phyloP scores from a whole-genome alignment of 2,113 vertebrate genomes.

The Pseudopodoces humilis region DNA sequence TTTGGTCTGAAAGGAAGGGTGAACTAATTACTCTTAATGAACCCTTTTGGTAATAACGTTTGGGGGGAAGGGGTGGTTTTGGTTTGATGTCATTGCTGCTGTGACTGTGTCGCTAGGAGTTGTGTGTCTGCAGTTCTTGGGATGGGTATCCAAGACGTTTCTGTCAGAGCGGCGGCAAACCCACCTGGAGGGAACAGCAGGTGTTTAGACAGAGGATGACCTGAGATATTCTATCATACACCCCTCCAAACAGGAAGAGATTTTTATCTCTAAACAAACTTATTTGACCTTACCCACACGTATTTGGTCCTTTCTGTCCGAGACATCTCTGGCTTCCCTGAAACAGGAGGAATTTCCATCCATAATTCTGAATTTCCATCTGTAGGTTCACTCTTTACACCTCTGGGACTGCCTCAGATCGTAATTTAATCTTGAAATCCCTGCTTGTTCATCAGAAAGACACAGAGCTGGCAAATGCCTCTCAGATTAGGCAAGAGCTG shows the following conservation, averaged over 20 bases:
- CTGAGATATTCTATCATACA: background rate
- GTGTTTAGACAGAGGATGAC: background rate
- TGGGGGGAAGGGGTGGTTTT: background rate
- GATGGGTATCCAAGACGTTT: background rate
- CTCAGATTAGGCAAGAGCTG: background rate
- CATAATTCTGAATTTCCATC: background rate
- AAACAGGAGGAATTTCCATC: background rate
- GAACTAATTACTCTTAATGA: constrained; percentile 42
- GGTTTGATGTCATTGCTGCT: constrained; percentile 9
- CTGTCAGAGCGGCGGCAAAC: background rate
- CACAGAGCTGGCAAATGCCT: background rate
- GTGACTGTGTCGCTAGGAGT: background rate
- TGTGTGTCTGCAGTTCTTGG: background rate
- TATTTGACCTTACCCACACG: background rate
- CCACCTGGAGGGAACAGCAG: background rate
- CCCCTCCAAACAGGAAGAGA: background rate
- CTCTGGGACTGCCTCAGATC: background rate
- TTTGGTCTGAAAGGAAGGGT: constrained; percentile 63
- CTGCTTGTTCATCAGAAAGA: constrained; percentile 4
- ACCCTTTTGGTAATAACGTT: constrained; percentile 9
- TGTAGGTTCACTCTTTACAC: background rate
- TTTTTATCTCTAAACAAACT: background rate
- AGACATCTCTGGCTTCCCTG: background rate
- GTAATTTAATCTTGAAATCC: constrained; percentile 17
- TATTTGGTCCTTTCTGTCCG: background rate